These are phyloP conservation scores for Clarias laeviceps DNA, from an alignment of 2,797 vertebrate species.

Conservation along the genomic window DNA sequence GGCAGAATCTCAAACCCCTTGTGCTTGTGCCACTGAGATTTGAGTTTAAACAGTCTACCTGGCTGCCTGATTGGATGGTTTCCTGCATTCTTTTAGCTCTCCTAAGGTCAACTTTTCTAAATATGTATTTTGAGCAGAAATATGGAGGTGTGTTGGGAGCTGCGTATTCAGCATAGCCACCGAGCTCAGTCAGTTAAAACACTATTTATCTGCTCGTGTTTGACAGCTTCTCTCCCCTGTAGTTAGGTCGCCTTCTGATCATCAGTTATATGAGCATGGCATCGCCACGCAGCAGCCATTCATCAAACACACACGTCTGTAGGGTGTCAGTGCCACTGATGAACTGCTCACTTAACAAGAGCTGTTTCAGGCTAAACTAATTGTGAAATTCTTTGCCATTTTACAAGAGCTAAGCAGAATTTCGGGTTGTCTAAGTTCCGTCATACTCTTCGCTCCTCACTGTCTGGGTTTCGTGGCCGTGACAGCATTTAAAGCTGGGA, in stretches of 20 bases:
- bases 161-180: constrained; percentile 33
- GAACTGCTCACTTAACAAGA: constrained; percentile 68
- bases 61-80: constrained; percentile 13
- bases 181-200: constrained; percentile 24
- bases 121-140: constrained; percentile 28
- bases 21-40: background rate
- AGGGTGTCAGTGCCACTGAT: constrained; percentile 70
- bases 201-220: constrained; percentile 69
- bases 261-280: constrained; percentile 66
- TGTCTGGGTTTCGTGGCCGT: background rate
- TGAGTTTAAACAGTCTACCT: background rate
- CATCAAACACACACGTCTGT: constrained; percentile 73
- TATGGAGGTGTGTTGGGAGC: constrained; percentile 51
- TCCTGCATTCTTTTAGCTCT: background rate
- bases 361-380: constrained; percentile 64
- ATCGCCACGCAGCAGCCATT: constrained; percentile 64
- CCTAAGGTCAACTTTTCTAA: constrained; percentile 7
- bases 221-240: constrained; percentile 65
- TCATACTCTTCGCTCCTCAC: background rate
- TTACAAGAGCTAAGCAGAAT: constrained; percentile 26
- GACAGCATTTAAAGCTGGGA: background rate
- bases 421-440: background rate
- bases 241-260: constrained; percentile 69
- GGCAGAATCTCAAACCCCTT: constrained; percentile 3
- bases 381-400: constrained; percentile 72